Percentiles rank a stretch among this genome's conserved stretches.
Evolutionary conservation across 2,888 invertebrate genomes (phyloP).

Genomic region (Hemithea aestivaria): DNA sequence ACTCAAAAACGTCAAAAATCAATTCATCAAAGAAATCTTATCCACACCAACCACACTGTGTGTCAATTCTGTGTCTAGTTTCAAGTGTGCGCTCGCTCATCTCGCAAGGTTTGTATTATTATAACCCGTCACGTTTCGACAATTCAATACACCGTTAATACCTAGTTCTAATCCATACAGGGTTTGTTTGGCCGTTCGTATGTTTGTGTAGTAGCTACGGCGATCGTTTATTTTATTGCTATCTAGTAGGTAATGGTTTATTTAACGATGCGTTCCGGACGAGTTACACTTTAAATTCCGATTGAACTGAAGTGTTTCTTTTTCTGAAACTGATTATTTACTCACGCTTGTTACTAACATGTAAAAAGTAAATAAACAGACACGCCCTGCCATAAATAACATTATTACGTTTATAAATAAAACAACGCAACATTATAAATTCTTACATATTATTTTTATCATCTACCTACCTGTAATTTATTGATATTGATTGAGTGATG

Average conservation of each 20-base stretch:
- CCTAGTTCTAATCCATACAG: slow-evolving; percentile 51
- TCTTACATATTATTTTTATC: no score
- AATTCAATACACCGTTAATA: slow-evolving; percentile 58
- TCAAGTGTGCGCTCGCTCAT: slow-evolving; percentile 6
- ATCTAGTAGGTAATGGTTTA: slow-evolving; percentile 33
- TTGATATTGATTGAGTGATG: no score
- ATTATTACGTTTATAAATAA: no score
- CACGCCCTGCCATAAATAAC: slow-evolving; percentile 9
- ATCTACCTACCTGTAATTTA: no score
- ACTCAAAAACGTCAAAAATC: slow-evolving; percentile 26
- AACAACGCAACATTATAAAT: no score
- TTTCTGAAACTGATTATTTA: slow-evolving; percentile 48
- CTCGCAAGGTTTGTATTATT: slow-evolving; percentile 45
- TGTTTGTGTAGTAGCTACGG: slow-evolving; percentile 32
- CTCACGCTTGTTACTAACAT: slow-evolving; percentile 19
- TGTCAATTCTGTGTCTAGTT: slow-evolving; percentile 16
- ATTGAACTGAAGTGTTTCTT: slow-evolving; percentile 43
- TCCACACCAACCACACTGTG: slow-evolving; percentile 4
- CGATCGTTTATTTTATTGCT: slow-evolving; percentile 52
- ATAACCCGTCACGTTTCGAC: slow-evolving; percentile 61
- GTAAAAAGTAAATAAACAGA: slow-evolving; percentile 10
- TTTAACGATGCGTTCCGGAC: slow-evolving; percentile 27
- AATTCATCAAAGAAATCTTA: slow-evolving; percentile 25
- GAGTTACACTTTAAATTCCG: slow-evolving; percentile 44
- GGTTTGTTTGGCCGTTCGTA: slow-evolving; percentile 51